phyloP scores from a whole-genome alignment of 2,797 vertebrate genomes.

The Pseudotriccus pelzelni region DNA sequence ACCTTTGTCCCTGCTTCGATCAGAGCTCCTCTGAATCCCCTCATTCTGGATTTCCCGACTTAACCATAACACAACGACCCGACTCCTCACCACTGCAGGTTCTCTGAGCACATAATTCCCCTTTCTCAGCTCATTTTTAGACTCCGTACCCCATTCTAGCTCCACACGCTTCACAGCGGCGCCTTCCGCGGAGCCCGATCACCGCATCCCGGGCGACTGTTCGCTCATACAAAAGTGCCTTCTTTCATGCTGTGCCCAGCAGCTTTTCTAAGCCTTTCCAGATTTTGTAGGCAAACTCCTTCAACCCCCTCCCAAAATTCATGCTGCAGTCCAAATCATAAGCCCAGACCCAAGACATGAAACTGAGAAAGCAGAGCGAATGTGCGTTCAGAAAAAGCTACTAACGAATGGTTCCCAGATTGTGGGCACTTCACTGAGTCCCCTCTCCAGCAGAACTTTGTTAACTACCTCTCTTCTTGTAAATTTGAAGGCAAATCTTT shows the following conservation, averaged over 20 bases:
- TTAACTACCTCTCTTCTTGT: not conserved
- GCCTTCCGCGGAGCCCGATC: not conserved
- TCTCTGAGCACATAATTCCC: not conserved
- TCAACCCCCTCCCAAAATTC: not conserved
- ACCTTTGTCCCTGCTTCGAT: not conserved
- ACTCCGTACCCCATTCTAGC: not conserved
- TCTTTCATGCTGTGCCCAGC: not conserved
- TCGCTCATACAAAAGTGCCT: not conserved
- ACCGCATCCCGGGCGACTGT: fast-evolving
- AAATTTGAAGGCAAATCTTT: not conserved
- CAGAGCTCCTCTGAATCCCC: not conserved
- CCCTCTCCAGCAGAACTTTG: not conserved
- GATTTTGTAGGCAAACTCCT: not conserved
- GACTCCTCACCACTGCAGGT: not conserved
- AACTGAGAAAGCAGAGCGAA: not conserved
- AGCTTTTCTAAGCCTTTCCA: conserved; percentile 6
- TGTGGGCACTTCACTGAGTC: not conserved
- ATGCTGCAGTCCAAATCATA: not conserved
- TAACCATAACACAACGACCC: not conserved
- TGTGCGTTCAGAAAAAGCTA: not conserved
- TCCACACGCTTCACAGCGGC: not conserved
- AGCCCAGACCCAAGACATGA: not conserved
- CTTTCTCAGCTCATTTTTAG: not conserved
- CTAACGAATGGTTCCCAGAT: not conserved
- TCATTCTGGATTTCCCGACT: not conserved